Evolutionary conservation across 2,888 invertebrate species (phyloP), one percentile per base, ranked within the genome.

Genomic region (Camponotus fellah): DNA sequence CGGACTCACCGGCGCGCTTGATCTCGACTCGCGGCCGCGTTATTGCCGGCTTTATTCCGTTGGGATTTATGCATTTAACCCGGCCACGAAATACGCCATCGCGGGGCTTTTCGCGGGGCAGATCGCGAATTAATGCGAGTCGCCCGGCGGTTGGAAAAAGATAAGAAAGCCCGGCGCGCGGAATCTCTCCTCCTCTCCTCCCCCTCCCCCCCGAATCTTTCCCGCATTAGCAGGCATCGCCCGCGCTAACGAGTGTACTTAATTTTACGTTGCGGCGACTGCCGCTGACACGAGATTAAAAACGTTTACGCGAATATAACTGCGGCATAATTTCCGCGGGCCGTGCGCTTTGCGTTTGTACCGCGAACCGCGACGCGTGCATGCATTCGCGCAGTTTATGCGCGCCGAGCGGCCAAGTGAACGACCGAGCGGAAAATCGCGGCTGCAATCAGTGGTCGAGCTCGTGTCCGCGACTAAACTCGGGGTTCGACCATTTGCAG

Each of bases 161-260:
- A 90, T 89, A 89, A 88, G 90, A 85, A 26, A 86, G 79, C 37
- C 60, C 5, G 6, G 69, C 40, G 4, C 5, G 3, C n/a, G 66
- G 12, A 40, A 53, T 53, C n/a, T 53, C 53, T 2, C 53, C 8
- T 6, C 17, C 65, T 2, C 26, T 17, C 32, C 40, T 3, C 34
- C 34, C 34, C 34, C 6, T 8, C 6, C 8, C 66, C 37, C 10
- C 40, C 84, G 82, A 93, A 93, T 93, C 92, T 91, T 93, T 92
- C 88, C 85, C 86, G 87, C 93, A 91, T 93, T 93, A 93, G 92
- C 91, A 86, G 90, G 89, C 89, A 89, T 90, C 89, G 88, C 87
- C 87, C 76, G n/a, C 86, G 89, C 93, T 93, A 93, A 93, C 92
- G 92, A 93, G 93, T 88, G 87, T 89, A 92, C 91, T 93, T 93